Evolutionary conservation across 2,113 vertebrate genomes (phyloP), one percentile per base, ranked within the genome.

Genomic region (Colaptes auratus): DNA sequence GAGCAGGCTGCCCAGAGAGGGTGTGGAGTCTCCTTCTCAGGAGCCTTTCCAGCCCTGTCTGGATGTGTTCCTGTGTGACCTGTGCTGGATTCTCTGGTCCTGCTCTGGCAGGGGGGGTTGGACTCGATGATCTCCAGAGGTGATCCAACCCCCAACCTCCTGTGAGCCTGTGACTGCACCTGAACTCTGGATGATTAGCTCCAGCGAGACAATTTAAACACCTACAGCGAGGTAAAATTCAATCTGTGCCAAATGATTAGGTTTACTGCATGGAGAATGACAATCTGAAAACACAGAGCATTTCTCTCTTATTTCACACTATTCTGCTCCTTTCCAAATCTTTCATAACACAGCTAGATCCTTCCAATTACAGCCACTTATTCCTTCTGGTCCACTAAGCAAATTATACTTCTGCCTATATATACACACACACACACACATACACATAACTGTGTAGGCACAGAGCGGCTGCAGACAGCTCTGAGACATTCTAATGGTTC

Each of bases 381-480:
- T 44, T 85, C 67, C 35, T 80, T 93, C 73, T 86, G 44, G 88
- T 86, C 89, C 80, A 78, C 55, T 75, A 67, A 94, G 39, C 18
- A 93, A 81, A 83, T 83, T 71, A 65, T 50, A 28, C 21, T 69
- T 82, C 59, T 91, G 63, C 75, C 31, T 76, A 36, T 58, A 73
- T 36, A 50, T 31, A 69, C 11, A 73, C 3, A 69, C 19, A 72
- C 36, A 69, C 33, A 81, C 33, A 52, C 27, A 69, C 9, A 73
- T 4, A 69, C 23, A 67, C 36, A 73, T 33, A 82, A 46, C 36
- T 75, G 66, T 75, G 85, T 84, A 56, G 90, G 86, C 79, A 89
- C 52, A 81, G 64, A 35, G 87, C 46, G 80, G 79, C 53, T 71
- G 48, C 72, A 90, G 72, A 88, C 35, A 46, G n/a, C 63, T 92